Base-by-base conservation (phyloP, 1,140 invertebrate genomes). In the Psilanteris sp. region DNA sequence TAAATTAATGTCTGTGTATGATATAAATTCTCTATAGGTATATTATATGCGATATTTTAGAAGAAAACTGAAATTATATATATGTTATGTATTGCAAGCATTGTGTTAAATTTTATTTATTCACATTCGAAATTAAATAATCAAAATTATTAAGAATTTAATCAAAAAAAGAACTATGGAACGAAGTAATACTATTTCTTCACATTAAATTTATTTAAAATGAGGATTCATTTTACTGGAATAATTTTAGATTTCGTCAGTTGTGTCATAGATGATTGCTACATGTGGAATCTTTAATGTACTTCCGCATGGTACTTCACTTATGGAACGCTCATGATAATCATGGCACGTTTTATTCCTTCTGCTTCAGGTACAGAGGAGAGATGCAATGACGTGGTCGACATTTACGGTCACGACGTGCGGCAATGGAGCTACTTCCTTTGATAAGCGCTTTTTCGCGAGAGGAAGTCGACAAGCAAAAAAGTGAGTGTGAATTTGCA, bases 261-360 rank as follows among this genome's bases (percentile, higher is more conserved):
- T 14, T 18, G n/a, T 48, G 10, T 14, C 16, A 13, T 22, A 50
- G 9, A 61, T 64, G 62, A 72, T 46, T 59, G 70, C 62, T 76
- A 79, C 66, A 72, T 71, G 32, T 34, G 32, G 81, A 77, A 82
- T 81, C 71, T 57, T 57, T 76, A 79, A 82, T 82, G 77, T 67
- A 73, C 68, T 81, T 82, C 78, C 74, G 73, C 66, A 62, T 18
- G 20, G 15, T 32, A 37, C 64, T 72, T 32, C 26, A 59, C 52
- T 59, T 74, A 66, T 14, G 29, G 13, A 66, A 74, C 37, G 46
- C 61, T 44, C 81, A 81, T 78, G 80, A 66, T 80, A 81, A 82
- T 81, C 71, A 71, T 55, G 46, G 57, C 43, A 76, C 67, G 50
- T 76, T 81, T 80, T 67, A 67, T 72, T 72, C 27, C 31, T 61